phyloP scores from a whole-genome alignment of 2,797 vertebrate species.

The Petrocephalus schoutedeni region DNA sequence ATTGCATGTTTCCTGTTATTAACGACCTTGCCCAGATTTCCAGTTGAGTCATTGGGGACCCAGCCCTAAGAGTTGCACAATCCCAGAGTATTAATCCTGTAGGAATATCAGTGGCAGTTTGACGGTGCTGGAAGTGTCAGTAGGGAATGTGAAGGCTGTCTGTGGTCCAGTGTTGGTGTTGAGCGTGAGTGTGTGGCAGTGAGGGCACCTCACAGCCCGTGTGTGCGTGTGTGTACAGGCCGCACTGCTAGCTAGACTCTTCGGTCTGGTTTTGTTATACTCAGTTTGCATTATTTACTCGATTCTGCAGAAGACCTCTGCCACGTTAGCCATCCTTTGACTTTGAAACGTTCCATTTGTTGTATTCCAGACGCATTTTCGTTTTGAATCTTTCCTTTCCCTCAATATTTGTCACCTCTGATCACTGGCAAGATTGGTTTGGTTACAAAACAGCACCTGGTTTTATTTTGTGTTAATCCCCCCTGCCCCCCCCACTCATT shows the following conservation, averaged over 20 bases:
- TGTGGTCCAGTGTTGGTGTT: conserved; percentile 48
- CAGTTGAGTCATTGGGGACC: not conserved
- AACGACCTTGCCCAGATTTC: not conserved
- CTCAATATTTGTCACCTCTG: conserved; percentile 4
- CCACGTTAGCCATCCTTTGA: conserved; percentile 26
- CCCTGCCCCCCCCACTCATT: not conserved
- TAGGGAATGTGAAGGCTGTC: conserved; percentile 32
- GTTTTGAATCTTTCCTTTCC: not conserved
- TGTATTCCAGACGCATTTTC: conserved; percentile 29
- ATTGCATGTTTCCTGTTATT: not conserved
- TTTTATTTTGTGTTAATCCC: conserved; percentile 27
- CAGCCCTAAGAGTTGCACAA: conserved; percentile 32
- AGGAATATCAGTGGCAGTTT: conserved; percentile 45
- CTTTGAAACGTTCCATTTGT: conserved; percentile 39
- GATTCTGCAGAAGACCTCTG: conserved; percentile 22
- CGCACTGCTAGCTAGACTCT: conserved; percentile 21
- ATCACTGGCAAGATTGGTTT: conserved; percentile 21
- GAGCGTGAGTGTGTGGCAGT: conserved; percentile 27
- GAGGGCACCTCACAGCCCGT: conserved; percentile 24
- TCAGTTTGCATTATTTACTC: conserved; percentile 19
- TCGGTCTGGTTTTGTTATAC: not conserved
- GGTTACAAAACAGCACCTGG: conserved; percentile 28
- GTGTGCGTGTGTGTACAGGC: not conserved
- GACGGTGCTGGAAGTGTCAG: conserved; percentile 41
- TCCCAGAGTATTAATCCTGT: conserved; percentile 64